Conservation (phyloP, 2,797 vertebrate species). For the Labeo calbasu region DNA sequence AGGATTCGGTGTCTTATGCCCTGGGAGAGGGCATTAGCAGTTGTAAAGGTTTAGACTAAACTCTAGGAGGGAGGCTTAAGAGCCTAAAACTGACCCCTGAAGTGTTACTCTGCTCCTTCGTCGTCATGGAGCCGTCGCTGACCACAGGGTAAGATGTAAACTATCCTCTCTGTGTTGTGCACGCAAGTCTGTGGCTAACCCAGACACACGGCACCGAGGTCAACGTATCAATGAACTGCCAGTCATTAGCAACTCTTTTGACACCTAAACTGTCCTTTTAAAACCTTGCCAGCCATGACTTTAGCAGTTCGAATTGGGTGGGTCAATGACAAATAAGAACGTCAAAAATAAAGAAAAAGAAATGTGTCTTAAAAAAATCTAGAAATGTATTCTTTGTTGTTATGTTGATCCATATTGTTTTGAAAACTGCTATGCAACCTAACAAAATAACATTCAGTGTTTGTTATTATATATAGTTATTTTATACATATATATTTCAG, state of each 20-base stretch:
- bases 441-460: background rate
- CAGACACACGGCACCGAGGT: slow-evolving; percentile 37
- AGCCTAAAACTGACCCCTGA: slow-evolving; percentile 36
- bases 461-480: too few relatives aligned
- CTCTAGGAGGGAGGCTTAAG: slow-evolving; percentile 31
- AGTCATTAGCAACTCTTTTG: slow-evolving; percentile 44
- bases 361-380: background rate
- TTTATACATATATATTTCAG: too few relatives aligned
- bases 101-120: slow-evolving; percentile 53
- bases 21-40: slow-evolving; percentile 29
- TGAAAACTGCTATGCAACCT: background rate
- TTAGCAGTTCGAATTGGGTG: slow-evolving; percentile 18
- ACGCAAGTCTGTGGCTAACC: slow-evolving; percentile 43
- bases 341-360: background rate
- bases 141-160: slow-evolving; percentile 53
- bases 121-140: slow-evolving; percentile 52
- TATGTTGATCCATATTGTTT: background rate
- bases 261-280: slow-evolving; percentile 46
- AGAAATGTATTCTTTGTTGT: background rate
- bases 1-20: slow-evolving; percentile 47
- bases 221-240: slow-evolving; percentile 50
- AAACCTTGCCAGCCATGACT: slow-evolving; percentile 19
- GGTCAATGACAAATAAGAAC: background rate
- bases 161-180: slow-evolving; percentile 47
- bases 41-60: slow-evolving; percentile 37